Conservation (phyloP, 2,888 invertebrate species). For the Chorisops tibialis region DNA sequence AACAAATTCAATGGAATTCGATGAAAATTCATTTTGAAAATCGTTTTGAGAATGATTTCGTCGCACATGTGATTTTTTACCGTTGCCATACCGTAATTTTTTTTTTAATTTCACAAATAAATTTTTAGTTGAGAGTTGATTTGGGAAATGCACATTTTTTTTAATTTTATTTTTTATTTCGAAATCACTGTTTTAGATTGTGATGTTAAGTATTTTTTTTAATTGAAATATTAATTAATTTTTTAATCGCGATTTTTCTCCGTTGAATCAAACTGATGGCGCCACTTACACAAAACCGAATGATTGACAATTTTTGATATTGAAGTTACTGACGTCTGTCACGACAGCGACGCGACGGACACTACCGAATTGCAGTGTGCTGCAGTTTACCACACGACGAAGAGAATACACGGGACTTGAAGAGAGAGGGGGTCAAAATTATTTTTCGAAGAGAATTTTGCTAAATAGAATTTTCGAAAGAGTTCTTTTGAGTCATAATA, state of each 20-base stretch:
- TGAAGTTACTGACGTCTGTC: slow-evolving; percentile 25
- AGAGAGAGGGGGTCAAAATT: no score
- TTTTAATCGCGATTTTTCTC: background rate
- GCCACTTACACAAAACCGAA: slow-evolving; percentile 24
- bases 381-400: background rate
- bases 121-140: no score
- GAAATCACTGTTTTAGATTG: no score
- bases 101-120: no score
- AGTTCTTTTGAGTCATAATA: slow-evolving; percentile 3
- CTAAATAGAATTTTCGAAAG: slow-evolving; percentile 2
- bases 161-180: no score
- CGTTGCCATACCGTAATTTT: no score
- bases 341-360: slow-evolving; percentile 16
- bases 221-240: no score
- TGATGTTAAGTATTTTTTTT: no score
- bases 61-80: no score
- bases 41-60: no score
- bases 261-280: slow-evolving; percentile 22
- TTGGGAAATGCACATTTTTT: no score
- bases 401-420: background rate
- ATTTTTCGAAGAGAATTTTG: no score
- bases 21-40: slow-evolving; percentile 12
- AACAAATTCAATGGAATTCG: slow-evolving; percentile 9
- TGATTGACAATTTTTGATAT: slow-evolving; percentile 26
- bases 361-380: slow-evolving; percentile 20